phyloP scores from a whole-genome alignment of 1,140 invertebrate genomes.

The Melipona quadrifasciata region DNA sequence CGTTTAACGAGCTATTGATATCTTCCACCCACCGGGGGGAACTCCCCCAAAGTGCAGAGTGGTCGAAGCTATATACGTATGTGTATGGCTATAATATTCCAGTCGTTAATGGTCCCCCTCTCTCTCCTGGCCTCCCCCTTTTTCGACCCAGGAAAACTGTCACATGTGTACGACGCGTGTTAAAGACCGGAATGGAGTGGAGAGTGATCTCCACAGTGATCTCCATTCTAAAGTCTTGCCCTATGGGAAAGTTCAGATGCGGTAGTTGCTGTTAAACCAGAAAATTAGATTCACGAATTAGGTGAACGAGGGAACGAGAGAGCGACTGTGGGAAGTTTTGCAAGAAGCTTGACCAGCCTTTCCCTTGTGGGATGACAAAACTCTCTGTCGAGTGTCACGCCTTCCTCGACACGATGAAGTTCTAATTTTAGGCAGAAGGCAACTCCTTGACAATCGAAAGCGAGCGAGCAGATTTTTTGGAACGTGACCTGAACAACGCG shows the following conservation, averaged over 20 bases:
- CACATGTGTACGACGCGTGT: conserved; percentile 69
- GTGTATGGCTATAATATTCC: background rate
- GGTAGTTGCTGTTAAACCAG: conserved; percentile 34
- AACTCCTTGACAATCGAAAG: too few species aligned
- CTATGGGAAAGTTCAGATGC: conserved; percentile 70
- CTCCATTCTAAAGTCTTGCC: conserved; percentile 71
- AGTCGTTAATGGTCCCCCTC: background rate
- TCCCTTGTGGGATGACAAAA: background rate
- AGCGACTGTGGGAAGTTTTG: conserved; percentile 17
- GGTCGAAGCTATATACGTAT: background rate
- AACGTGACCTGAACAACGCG: background rate
- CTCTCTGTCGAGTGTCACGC: background rate
- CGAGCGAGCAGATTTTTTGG: background rate
- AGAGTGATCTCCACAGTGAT: conserved; percentile 32
- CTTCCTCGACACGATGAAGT: background rate
- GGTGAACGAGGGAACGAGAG: conserved; percentile 26
- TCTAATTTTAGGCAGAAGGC: background rate
- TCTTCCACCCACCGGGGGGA: conserved; percentile 44
- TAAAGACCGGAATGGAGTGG: conserved; percentile 19
- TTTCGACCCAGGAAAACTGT: conserved; percentile 63
- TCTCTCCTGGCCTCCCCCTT: conserved; percentile 1
- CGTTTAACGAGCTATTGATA: conserved; percentile 81
- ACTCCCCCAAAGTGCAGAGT: background rate
- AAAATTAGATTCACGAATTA: too few species aligned
- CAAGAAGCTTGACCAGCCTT: conserved; percentile 4